These are phyloP conservation scores for Ceratina calcarata DNA, from an alignment of 1,140 invertebrate genomes.

Conservation along the genomic window DNA sequence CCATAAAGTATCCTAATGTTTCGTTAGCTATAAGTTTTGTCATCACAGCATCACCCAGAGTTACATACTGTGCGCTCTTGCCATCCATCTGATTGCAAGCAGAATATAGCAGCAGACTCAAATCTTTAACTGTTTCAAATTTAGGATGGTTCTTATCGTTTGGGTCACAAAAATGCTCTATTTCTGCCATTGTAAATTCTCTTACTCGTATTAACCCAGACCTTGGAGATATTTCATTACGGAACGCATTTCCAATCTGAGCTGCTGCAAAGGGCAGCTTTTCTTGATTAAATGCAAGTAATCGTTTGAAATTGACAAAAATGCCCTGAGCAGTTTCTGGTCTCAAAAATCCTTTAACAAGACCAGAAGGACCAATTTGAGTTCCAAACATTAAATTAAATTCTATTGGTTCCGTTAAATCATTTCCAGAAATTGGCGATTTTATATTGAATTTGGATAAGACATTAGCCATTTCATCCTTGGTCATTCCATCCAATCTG, in stretches of 20 bases:
- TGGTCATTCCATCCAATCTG: slow-evolving; percentile 92
- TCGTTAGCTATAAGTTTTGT: slow-evolving; percentile 95
- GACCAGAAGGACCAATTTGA: slow-evolving; percentile 96
- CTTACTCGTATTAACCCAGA: slow-evolving; percentile 97
- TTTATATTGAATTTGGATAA: slow-evolving; percentile 95
- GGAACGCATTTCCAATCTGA: slow-evolving; percentile 98
- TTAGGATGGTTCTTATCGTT: slow-evolving; percentile 93
- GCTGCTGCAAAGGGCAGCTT: slow-evolving; percentile 98
- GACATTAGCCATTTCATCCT: slow-evolving; percentile 92
- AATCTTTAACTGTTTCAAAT: slow-evolving; percentile 89
- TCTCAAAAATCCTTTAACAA: slow-evolving; percentile 95
- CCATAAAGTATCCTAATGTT: slow-evolving; percentile 99
- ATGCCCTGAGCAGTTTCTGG: slow-evolving; percentile 99
- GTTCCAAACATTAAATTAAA: slow-evolving; percentile 99
- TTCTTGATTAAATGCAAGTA: slow-evolving; percentile 98
- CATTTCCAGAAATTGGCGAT: slow-evolving; percentile 96
- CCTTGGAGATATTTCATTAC: slow-evolving; percentile 99
- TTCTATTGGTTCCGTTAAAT: slow-evolving; percentile 95
- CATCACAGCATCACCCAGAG: slow-evolving; percentile 90
- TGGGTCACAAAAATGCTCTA: slow-evolving; percentile 99
- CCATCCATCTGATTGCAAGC: slow-evolving; percentile 98
- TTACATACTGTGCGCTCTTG: slow-evolving; percentile 86
- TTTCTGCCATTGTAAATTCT: slow-evolving; percentile 99
- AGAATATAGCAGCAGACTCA: slow-evolving; percentile 92
- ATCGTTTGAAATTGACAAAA: slow-evolving; percentile 98